Evolutionary conservation across 2,797 vertebrate species (phyloP), one percentile per base, ranked within the genome.

Genomic region (Rhinella marina): DNA sequence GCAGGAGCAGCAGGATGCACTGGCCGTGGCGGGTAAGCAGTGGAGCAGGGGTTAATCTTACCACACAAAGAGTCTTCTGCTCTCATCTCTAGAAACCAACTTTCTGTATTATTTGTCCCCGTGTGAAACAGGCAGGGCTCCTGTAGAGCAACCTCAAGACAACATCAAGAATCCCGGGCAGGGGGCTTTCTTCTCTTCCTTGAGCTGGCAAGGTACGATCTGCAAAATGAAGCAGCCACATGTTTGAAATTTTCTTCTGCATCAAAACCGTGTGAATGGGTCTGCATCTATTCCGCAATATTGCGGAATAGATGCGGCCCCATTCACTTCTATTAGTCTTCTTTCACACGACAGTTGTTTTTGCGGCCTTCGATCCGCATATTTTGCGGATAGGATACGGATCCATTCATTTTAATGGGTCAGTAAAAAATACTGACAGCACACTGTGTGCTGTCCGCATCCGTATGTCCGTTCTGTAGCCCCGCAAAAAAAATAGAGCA

Each of bases 1-100:
- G 89, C 97, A 98, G 94, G 98, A 99, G 84, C 97, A 98, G 78
- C 97, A 98, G 93, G 98, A 99, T 0, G 96, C 97, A 0, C 93
- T 99, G 78, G 95, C 95, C 86, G 91, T 97, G 56, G 97, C 97
- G 93, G 98, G 98, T 99, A 93, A 88, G 90, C 84, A 6, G 19
- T 7, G 5, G 16, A 62, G 27, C 13, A 41, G 79, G 48, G 79
- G 17, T 25, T 2, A 19, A 10, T 64, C 9, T 10, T 66, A 50
- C 23, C 19, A 23, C n/a, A 29, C 16, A 9, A 21, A 68, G 48
- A 13, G 2, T 5, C 27, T 32, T 59, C 12, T 61, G 48, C 9
- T 41, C 23, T 61, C 23, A 59, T 23, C 29, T 32, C 0, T 56
- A n/a, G 23, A 29, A 8, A 50, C 61, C 68, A 29, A 66, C 79